Conservation (phyloP, 2,797 vertebrate species). For the Esox lucius region DNA sequence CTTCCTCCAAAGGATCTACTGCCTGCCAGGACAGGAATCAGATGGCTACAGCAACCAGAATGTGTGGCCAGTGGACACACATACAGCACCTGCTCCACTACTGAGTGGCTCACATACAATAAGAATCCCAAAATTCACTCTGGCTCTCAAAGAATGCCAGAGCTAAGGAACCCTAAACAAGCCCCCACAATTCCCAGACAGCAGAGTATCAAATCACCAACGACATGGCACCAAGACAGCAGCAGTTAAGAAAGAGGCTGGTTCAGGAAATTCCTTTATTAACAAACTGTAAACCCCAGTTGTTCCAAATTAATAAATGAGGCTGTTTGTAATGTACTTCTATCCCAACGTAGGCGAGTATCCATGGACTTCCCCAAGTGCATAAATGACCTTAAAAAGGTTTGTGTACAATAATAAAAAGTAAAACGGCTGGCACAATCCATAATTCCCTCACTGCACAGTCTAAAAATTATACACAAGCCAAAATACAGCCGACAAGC, state of each 20-base stretch:
- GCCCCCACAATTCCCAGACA: conserved; percentile 60
- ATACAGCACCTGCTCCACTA: conserved; percentile 67
- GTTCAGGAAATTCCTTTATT: conserved; percentile 35
- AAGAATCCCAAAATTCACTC: conserved; percentile 65
- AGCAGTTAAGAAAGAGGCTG: conserved; percentile 4
- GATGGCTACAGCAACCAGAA: conserved; percentile 48
- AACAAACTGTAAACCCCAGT: conserved; percentile 25
- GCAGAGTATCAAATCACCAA: conserved; percentile 51
- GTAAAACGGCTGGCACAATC: neutral
- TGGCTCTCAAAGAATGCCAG: conserved; percentile 72
- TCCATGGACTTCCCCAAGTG: neutral
- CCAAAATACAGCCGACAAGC: neutral
- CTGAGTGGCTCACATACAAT: conserved; percentile 66
- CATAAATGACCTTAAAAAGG: neutral
- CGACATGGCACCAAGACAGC: conserved; percentile 53
- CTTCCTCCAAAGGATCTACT: neutral
- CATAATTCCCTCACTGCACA: conserved; percentile 1
- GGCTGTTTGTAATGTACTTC: neutral
- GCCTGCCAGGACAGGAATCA: conserved; percentile 37
- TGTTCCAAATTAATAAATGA: conserved; percentile 15
- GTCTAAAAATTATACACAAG: neutral
- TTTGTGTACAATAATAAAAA: too few relatives aligned
- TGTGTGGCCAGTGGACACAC: conserved; percentile 18
- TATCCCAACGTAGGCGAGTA: neutral
- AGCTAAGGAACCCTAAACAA: conserved; percentile 52